Evolutionary conservation across 2,888 invertebrate species (phyloP), one percentile per base, ranked within the genome.

Genomic region (Lacanobia wlatinum): DNA sequence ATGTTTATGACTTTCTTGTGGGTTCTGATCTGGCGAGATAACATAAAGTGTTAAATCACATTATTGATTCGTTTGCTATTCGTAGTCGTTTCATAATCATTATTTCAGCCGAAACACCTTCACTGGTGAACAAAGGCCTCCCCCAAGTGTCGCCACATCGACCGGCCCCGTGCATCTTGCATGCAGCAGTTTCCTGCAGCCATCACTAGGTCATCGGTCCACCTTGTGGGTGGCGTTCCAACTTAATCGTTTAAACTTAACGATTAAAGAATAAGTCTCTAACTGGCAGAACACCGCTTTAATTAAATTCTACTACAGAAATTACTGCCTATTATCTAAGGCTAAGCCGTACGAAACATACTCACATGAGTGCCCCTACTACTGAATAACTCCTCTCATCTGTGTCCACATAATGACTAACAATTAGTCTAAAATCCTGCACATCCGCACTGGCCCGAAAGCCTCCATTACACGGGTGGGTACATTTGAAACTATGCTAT

Each of bases 401-500:
- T 78, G 61, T 68, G 53, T 78, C 62, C 73, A 78, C 69, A 68
- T 84, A 86, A 88, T 85, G 82, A 84, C 80, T 74, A 76, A 84
- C 87, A 89, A 90, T 91, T 89, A 89, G 77, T 82, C 76, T 82
- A 81, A n/a, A 83, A 85, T 84, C 80, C 75, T 78, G 80, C 69
- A 73, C 82, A 85, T 84, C 84, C 78, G 76, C 84, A 75, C 81
- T 87, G 87, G 90, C 84, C 88, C 81, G 87, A 81, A 83, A 84
- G 79, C 65, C 67, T 50, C 71, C 65, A 89, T 90, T 88, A 87
- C 84, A 87, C 84, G 89, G 85, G 64, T 87, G 87, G 84, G 75
- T 87, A 87, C 83, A 87, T 90, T 88, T 78, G 80, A 82, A 87
- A 87, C 85, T 86, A 80, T 88, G 82, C 80, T 87, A 82, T 76